Evolutionary conservation across 2,113 vertebrate genomes (phyloP).

Genomic region (Panurus biarmicus): DNA sequence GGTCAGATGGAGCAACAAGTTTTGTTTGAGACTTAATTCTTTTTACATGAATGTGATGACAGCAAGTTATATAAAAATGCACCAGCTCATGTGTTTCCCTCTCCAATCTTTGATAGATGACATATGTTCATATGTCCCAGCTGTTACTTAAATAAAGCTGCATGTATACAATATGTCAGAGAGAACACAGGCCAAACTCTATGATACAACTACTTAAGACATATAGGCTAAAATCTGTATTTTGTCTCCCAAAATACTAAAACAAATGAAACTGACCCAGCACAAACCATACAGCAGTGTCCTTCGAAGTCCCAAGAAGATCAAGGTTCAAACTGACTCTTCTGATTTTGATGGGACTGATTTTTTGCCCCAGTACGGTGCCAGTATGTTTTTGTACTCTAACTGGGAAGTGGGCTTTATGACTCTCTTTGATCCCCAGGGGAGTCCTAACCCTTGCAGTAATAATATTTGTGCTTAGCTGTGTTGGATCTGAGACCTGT

Average conservation of each 20-base stretch:
- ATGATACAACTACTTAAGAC: background rate
- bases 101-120: conserved; percentile 33
- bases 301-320: background rate
- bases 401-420: background rate
- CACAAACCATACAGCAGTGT: background rate
- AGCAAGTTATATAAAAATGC: conserved; percentile 41
- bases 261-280: background rate
- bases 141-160: conserved; percentile 52
- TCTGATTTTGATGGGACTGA: background rate
- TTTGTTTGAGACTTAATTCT: conserved; percentile 8
- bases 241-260: background rate
- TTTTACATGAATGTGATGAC: conserved; percentile 39
- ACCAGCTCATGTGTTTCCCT: background rate
- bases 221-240: background rate
- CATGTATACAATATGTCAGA: conserved; percentile 10
- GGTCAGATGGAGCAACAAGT: conserved; percentile 8
- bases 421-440: background rate
- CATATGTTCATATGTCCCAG: conserved; percentile 34
- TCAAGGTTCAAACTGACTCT: background rate
- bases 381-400: background rate
- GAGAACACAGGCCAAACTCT: background rate
- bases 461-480: background rate
- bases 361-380: background rate
- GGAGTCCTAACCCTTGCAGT: background rate
- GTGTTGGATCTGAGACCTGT: background rate